phyloP scores from a whole-genome alignment of 64 coral and sea anemone genomes.

The Cladopsammia gracilis region DNA sequence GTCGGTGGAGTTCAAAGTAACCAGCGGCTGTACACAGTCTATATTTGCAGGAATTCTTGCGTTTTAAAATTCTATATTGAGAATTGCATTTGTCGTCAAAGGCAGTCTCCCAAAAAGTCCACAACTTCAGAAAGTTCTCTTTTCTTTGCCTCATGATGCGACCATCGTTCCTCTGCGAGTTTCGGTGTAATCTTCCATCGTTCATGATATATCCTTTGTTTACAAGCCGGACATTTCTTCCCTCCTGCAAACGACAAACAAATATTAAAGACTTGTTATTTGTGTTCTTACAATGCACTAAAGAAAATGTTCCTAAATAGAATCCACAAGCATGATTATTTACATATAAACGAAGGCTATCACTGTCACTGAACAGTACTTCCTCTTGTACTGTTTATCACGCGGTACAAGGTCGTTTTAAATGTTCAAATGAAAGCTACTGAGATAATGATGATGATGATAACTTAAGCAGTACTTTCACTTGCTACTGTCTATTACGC shows the following conservation, averaged over 20 bases:
- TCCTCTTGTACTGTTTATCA: no score
- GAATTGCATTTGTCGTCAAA: neutral
- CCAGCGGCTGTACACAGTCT: neutral
- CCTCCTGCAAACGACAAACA: constrained; percentile 58
- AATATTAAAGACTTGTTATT: neutral
- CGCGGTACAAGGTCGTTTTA: no score
- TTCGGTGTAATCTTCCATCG: constrained; percentile 92
- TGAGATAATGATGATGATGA: no score
- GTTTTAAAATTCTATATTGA: neutral
- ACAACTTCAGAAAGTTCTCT: constrained; percentile 94
- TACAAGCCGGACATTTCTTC: constrained; percentile 93
- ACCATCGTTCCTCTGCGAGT: constrained; percentile 94
- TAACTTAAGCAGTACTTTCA: no score
- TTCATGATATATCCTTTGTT: constrained; percentile 91
- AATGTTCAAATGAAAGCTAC: no score
- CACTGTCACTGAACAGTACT: no score
- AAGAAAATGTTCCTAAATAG: no score
- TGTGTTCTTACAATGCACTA: no score
- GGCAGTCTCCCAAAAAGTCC: constrained; percentile 94
- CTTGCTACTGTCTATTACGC: no score
- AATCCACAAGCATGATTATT: no score
- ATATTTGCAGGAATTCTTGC: neutral
- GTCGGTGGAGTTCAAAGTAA: neutral
- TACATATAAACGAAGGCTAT: no score
- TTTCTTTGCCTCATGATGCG: constrained; percentile 97